A percentile compares a stretch with the other conserved stretches of the same genome.
phyloP scores from a whole-genome alignment of 2,113 vertebrate genomes.

The Genyomyrus donnyi region DNA sequence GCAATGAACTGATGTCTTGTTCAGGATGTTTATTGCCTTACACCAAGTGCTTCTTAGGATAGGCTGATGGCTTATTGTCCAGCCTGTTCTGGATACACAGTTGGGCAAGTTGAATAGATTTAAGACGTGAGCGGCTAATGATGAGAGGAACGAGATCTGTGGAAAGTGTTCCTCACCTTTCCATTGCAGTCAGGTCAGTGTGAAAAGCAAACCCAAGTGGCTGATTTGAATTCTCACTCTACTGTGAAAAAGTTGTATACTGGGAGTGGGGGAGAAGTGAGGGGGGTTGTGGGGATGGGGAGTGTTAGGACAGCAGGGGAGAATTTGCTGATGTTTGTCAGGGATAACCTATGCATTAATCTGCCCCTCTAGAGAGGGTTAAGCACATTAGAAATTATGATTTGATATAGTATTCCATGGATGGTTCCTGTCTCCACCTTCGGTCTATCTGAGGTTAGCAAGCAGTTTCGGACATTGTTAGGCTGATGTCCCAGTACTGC shows the following conservation, averaged over 20 bases:
- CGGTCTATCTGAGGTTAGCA: neutral
- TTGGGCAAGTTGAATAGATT: neutral
- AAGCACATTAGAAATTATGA: neutral
- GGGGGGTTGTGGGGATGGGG: neutral
- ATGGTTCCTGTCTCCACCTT: neutral
- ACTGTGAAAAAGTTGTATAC: neutral
- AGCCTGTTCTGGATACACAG: neutral
- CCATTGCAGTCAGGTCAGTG: neutral
- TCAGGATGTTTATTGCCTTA: neutral
- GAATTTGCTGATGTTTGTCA: neutral
- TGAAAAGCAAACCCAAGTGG: slow-evolving; percentile 8
- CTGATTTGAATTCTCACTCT: neutral
- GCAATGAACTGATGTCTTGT: neutral
- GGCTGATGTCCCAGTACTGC: neutral
- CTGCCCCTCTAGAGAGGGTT: neutral
- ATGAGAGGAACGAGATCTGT: neutral
- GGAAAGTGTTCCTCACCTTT: neutral
- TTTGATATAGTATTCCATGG: neutral
- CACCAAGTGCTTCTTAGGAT: neutral
- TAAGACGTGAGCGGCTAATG: neutral
- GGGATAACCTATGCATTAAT: neutral
- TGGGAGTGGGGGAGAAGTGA: neutral
- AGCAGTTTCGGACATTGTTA: neutral
- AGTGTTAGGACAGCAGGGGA: neutral
- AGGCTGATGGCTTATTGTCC: neutral